Percentiles rank a stretch among this genome's conserved stretches.
Evolutionary conservation across 1,140 invertebrate species (phyloP).

Genomic region (Antheraea mylitta): DNA sequence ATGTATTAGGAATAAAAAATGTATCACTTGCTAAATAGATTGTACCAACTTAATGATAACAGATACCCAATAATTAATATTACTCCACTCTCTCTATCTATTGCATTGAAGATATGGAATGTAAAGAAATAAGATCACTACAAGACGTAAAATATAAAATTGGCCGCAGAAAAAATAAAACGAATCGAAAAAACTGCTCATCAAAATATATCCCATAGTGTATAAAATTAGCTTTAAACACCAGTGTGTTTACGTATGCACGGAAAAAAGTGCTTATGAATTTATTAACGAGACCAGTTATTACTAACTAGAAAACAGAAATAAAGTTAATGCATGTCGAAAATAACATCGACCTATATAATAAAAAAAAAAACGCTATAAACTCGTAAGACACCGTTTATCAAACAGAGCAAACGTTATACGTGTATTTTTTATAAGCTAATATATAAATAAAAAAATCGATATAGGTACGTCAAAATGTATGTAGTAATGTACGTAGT

Average conservation of each 20-base stretch:
- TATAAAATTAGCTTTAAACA: background rate
- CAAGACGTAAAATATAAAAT: background rate
- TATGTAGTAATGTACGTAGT: too few relatives aligned
- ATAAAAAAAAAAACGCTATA: constrained; percentile 19
- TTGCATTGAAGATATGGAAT: too few relatives aligned
- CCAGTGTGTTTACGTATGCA: background rate
- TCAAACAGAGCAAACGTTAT: background rate
- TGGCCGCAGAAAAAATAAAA: background rate
- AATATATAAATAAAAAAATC: background rate
- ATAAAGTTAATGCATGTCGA: constrained; percentile 1
- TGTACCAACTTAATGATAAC: too few relatives aligned
- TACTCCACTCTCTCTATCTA: too few relatives aligned
- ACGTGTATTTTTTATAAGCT: background rate
- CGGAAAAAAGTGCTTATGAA: background rate
- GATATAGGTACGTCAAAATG: too few relatives aligned
- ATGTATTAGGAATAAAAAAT: too few relatives aligned
- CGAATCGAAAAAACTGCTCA: background rate
- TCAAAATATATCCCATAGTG: background rate
- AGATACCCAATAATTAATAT: too few relatives aligned
- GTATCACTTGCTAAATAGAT: too few relatives aligned
- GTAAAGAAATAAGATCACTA: too few relatives aligned
- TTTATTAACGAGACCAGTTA: constrained; percentile 3
- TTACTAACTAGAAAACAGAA: background rate
- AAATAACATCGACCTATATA: constrained; percentile 22
- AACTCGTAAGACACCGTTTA: constrained; percentile 7